Percentiles rank a stretch among this genome's conserved stretches.
phyloP scores from a whole-genome alignment of 2,113 vertebrate species.

The Burhinus oedicnemus region DNA sequence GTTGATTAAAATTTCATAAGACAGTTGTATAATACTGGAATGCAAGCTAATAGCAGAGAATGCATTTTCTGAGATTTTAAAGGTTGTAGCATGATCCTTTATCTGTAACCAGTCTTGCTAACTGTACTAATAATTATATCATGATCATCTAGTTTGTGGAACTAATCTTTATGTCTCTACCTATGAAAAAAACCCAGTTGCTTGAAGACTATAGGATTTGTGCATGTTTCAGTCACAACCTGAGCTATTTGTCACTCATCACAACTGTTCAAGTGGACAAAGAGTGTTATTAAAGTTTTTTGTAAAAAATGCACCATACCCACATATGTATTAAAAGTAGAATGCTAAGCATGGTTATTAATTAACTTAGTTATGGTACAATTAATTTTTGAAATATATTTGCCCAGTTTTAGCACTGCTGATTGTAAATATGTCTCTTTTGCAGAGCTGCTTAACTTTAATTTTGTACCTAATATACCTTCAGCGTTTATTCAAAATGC shows the following conservation, averaged over 20 bases:
- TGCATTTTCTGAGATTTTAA: background rate
- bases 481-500: background rate
- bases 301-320: background rate
- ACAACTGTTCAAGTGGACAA: background rate
- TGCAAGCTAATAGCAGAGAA: background rate
- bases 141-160: background rate
- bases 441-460: background rate
- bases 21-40: background rate
- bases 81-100: background rate
- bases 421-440: background rate
- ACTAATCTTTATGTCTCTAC: background rate
- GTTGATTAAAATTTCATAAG: constrained; percentile 45
- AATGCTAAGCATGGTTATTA: background rate
- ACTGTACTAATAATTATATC: background rate
- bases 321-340: background rate
- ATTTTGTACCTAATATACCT: background rate
- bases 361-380: background rate
- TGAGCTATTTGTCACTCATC: background rate
- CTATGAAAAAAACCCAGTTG: background rate
- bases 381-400: background rate
- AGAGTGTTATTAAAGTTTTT: background rate
- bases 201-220: background rate
- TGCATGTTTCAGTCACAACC: background rate
- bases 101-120: background rate
- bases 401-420: background rate